Evolutionary conservation across 2,888 invertebrate genomes (phyloP).

Genomic region (Pecten maximus): DNA sequence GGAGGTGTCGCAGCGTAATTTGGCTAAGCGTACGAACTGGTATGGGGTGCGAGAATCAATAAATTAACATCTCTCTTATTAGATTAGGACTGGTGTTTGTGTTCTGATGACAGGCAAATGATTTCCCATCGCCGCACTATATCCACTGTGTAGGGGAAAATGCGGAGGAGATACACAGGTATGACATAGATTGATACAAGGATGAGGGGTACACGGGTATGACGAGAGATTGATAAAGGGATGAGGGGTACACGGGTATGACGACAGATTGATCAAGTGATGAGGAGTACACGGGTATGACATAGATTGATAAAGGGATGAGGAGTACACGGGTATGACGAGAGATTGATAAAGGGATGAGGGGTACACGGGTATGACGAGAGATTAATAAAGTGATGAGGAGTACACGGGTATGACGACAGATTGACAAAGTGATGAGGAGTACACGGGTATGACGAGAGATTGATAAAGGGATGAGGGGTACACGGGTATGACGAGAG

Average conservation of each 20-base stretch:
- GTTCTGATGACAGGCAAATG: slow-evolving; percentile 32
- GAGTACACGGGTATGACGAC: too few relatives aligned
- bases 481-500: not conserved
- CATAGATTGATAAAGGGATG: too few relatives aligned
- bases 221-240: not conserved
- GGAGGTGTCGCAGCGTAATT: slow-evolving; percentile 26
- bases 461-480: not conserved
- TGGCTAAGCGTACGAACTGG: slow-evolving; percentile 35
- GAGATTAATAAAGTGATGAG: too few relatives aligned
- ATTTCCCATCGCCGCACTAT: slow-evolving; percentile 1
- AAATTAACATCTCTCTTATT: slow-evolving; percentile 14
- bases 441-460: not conserved
- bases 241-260: not conserved
- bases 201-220: not conserved
- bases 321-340: too few relatives aligned
- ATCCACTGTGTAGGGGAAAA: not conserved
- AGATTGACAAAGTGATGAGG: too few relatives aligned
- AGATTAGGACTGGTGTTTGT: slow-evolving; percentile 33
- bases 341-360: too few relatives aligned
- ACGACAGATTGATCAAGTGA: not conserved
- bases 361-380: too few relatives aligned
- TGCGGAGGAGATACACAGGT: not conserved
- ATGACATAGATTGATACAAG: not conserved
- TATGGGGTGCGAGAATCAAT: slow-evolving; percentile 25
- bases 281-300: not conserved